These are phyloP conservation scores for Numenius arquata DNA, from an alignment of 2,113 vertebrate genomes.

Conservation along the genomic window DNA sequence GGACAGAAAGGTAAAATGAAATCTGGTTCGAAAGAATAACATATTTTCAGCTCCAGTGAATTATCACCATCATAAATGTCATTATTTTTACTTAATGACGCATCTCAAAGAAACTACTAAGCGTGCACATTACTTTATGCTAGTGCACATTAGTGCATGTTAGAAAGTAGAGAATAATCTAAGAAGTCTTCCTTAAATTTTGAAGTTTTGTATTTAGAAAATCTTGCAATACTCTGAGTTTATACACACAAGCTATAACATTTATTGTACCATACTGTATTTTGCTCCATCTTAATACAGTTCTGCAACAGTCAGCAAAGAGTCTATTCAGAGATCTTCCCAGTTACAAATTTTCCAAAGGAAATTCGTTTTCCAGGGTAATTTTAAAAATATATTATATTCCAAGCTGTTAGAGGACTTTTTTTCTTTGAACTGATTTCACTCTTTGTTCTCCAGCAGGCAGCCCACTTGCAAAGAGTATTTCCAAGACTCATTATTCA, in stretches of 20 bases:
- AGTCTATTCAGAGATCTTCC: not conserved
- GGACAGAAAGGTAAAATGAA: not conserved
- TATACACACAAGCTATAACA: not conserved
- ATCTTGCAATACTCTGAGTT: not conserved
- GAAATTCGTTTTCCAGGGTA: conserved; percentile 31
- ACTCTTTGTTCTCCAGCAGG: conserved; percentile 8
- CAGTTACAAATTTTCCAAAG: conserved; percentile 32
- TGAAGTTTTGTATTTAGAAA: not conserved
- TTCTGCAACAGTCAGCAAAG: conserved; percentile 27
- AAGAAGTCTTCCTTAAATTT: conserved; percentile 1
- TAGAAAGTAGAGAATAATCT: not conserved
- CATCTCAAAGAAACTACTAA: not conserved
- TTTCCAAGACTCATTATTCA: not conserved
- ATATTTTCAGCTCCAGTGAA: not conserved
- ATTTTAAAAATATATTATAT: not conserved
- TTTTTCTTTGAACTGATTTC: conserved; percentile 13
- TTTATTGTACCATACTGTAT: not conserved
- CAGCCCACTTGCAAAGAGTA: not conserved
- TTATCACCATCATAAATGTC: not conserved
- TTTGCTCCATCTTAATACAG: not conserved
- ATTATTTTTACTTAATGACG: not conserved
- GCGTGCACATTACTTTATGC: not conserved
- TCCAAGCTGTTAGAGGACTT: not conserved
- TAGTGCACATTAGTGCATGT: not conserved
- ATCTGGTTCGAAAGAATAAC: not conserved